Percentiles rank a stretch among this genome's conserved stretches.
Evolutionary conservation across 2,888 invertebrate genomes (phyloP).

Genomic region (Eubasilissa splendida): DNA sequence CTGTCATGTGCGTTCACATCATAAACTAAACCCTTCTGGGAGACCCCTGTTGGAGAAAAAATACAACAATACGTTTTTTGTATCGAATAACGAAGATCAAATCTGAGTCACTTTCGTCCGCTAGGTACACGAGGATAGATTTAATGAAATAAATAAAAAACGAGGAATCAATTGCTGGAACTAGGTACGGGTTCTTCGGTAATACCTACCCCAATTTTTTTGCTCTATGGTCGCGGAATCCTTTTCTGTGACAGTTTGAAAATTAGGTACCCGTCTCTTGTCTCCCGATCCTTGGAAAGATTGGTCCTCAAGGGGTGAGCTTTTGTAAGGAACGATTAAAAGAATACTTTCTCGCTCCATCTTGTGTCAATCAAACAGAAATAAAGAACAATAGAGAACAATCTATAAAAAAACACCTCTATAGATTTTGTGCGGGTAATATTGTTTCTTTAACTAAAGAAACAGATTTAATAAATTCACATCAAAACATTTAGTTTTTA

Average conservation of each 20-base stretch:
- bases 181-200: conserved; percentile 24
- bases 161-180: conserved; percentile 49
- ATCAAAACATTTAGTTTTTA: too few relatives aligned
- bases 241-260: conserved; percentile 43
- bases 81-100: conserved; percentile 35
- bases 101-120: conserved; percentile 48
- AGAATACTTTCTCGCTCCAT: conserved; percentile 36
- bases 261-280: conserved; percentile 38
- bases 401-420: too few relatives aligned
- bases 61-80: conserved; percentile 47
- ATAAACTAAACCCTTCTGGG: conserved; percentile 49
- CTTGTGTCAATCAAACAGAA: conserved; percentile 39
- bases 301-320: conserved; percentile 30
- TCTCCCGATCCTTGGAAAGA: conserved; percentile 12
- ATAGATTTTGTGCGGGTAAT: too few relatives aligned
- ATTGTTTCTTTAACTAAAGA: too few relatives aligned
- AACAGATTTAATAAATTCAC: too few relatives aligned
- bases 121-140: conserved; percentile 41
- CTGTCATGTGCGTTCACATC: conserved; percentile 58
- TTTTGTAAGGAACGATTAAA: conserved; percentile 42
- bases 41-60: conserved; percentile 48
- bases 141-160: conserved; percentile 46
- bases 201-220: conserved; percentile 39
- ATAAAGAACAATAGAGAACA: not conserved
- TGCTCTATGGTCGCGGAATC: conserved; percentile 25